These are phyloP conservation scores for Struthidea cinerea DNA, from an alignment of 2,113 vertebrate species.

Conservation along the genomic window DNA sequence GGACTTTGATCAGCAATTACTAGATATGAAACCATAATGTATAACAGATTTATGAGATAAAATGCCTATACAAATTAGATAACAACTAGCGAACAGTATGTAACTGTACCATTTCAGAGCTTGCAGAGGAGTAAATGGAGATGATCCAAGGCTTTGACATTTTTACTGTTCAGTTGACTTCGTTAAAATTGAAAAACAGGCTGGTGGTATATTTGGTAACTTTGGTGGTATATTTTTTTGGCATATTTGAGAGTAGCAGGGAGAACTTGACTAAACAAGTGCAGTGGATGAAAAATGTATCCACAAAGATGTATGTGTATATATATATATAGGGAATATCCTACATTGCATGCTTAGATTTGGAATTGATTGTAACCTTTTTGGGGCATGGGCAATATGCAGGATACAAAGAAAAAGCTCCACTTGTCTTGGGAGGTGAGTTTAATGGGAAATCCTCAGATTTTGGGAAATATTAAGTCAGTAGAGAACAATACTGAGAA, in stretches of 20 bases:
- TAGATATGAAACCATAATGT: background rate
- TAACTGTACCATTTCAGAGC: background rate
- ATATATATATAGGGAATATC: background rate
- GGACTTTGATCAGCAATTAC: background rate
- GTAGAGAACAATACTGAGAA: background rate
- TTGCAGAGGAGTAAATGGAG: slow-evolving; percentile 27
- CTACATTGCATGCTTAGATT: background rate
- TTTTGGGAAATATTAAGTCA: background rate
- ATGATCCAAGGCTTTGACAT: slow-evolving; percentile 9
- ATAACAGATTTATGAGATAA: background rate
- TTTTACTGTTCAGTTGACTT: slow-evolving; percentile 23
- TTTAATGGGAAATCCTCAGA: background rate
- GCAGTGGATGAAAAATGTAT: background rate
- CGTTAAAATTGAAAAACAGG: background rate
- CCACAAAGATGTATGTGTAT: background rate
- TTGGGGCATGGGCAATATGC: accelerated
- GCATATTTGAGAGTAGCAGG: background rate
- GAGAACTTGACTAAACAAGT: background rate
- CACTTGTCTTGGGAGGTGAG: background rate
- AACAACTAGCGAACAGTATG: background rate
- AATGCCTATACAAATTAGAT: background rate
- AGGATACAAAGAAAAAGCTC: background rate
- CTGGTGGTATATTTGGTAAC: background rate
- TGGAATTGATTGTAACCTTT: background rate
- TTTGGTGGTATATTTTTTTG: background rate